Evolutionary conservation across 2,113 vertebrate genomes (phyloP), one percentile per base, ranked within the genome.

Genomic region (Myocastor coypus): DNA sequence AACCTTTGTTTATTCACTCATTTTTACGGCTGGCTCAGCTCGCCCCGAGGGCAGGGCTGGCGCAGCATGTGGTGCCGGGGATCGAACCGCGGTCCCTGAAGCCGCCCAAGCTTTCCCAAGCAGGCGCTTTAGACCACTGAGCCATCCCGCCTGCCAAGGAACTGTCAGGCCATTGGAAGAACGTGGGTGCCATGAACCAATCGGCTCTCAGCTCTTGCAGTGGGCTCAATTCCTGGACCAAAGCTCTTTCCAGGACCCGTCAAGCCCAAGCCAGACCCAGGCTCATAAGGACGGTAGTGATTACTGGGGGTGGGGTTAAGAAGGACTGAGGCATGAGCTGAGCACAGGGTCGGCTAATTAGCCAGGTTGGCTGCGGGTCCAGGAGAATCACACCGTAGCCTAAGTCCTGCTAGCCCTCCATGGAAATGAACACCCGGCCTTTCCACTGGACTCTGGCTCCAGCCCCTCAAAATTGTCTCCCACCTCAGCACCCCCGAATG

Each of bases 151-250:
- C 9, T 0, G 16, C 66, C 16, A n/a, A 19, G 34, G 59, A 6
- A 3, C 71, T 0, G 0, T 0, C 0, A 9, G 32, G 37, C 19
- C 46, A 0, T 14, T 30, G 89, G 55, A 4, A 19, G 61, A 57
- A 26, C 52, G 20, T 24, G 14, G 37, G 40, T 66, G 34, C 32
- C 66, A n/a, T 17, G 16, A 69, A 0, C 84, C 85, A 26, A 2
- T 37, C 30, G 0, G n/a, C 55, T 66, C 34, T 30, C 34, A 14
- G 64, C 83, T 40, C 13, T 9, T 26, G 37, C 37, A 13, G 20
- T 22, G 20, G 52, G 30, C 16, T 26, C 57, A 17, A 69, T 64
- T 57, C 83, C 57, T 71, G 68, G 73, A 5, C 66, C 64, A 22
- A 13, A n/a, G 30, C 28, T 57, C 42, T 11, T 63, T 0, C 42